phyloP scores from a whole-genome alignment of 2,797 vertebrate genomes.

The Alauda arvensis region DNA sequence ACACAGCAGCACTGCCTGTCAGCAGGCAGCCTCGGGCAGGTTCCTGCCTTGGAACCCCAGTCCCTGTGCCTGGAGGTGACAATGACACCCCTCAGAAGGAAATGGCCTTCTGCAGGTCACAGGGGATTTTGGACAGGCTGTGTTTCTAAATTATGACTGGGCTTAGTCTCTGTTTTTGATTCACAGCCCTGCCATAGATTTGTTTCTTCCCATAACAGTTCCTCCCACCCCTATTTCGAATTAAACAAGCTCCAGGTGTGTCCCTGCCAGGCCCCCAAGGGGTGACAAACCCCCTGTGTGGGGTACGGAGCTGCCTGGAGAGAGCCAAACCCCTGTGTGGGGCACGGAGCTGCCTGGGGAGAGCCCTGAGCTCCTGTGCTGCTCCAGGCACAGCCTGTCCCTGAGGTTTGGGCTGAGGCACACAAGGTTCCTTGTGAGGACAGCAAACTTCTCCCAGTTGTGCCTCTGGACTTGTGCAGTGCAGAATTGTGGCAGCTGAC shows the following conservation, averaged over 20 bases:
- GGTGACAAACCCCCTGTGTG: accelerated
- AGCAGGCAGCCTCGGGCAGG: background rate
- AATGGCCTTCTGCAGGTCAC: background rate
- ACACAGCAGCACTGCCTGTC: accelerated
- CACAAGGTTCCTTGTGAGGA: background rate
- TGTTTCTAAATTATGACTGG: background rate
- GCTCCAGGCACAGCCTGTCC: background rate
- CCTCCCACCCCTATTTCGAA: background rate
- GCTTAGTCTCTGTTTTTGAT: background rate
- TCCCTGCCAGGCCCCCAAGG: background rate
- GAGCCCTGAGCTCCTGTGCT: background rate
- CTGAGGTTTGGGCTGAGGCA: background rate
- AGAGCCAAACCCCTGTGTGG: too few species aligned
- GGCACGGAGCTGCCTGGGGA: background rate
- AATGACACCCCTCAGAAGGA: background rate
- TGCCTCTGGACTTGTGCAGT: background rate
- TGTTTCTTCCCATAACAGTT: background rate
- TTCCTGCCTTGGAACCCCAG: background rate
- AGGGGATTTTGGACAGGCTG: background rate
- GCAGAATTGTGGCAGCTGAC: background rate
- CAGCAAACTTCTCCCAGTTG: background rate
- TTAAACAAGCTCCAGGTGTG: accelerated
- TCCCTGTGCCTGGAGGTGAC: background rate
- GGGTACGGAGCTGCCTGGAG: too few species aligned
- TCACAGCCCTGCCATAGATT: background rate